These are phyloP conservation scores for Antennarius maculatus DNA, from an alignment of 2,797 vertebrate genomes.

Conservation along the genomic window DNA sequence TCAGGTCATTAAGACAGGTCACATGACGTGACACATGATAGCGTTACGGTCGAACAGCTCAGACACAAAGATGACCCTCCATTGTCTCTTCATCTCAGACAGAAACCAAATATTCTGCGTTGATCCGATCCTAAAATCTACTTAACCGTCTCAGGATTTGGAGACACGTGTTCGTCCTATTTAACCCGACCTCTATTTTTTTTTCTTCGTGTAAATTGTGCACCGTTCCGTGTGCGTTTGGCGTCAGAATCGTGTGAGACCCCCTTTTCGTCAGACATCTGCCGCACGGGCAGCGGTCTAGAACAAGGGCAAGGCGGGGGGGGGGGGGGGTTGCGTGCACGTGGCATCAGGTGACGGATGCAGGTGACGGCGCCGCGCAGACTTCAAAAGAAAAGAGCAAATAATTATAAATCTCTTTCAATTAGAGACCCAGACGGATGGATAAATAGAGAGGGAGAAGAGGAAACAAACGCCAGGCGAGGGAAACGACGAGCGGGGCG, in stretches of 20 bases:
- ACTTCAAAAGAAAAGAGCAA: conserved; percentile 26
- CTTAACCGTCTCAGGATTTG: too few relatives aligned
- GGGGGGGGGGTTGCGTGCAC: conserved; percentile 1
- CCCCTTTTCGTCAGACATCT: conserved; percentile 47
- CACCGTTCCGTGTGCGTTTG: conserved; percentile 45
- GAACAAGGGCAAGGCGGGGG: conserved; percentile 31
- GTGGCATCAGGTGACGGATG: conserved; percentile 48
- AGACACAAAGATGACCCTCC: conserved; percentile 32
- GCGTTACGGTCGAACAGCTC: conserved; percentile 39
- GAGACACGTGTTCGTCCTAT: conserved; percentile 8
- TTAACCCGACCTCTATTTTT: conserved; percentile 22
- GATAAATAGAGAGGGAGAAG: neutral
- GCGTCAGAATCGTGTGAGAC: conserved; percentile 15
- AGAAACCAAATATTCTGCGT: too few relatives aligned
- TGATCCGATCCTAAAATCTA: too few relatives aligned
- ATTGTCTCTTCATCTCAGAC: conserved; percentile 2
- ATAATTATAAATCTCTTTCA: conserved; percentile 21
- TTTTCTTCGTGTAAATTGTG: conserved; percentile 40
- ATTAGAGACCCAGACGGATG: conserved; percentile 9
- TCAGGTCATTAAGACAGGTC: conserved; percentile 56
- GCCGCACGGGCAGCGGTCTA: conserved; percentile 50
- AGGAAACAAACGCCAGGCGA: conserved; percentile 21
- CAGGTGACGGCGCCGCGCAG: conserved; percentile 40
- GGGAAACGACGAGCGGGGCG: conserved; percentile 25
- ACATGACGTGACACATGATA: conserved; percentile 58